These are phyloP conservation scores for Drosophila lowei DNA, from an alignment of 1,140 invertebrate species.

Conservation along the genomic window DNA sequence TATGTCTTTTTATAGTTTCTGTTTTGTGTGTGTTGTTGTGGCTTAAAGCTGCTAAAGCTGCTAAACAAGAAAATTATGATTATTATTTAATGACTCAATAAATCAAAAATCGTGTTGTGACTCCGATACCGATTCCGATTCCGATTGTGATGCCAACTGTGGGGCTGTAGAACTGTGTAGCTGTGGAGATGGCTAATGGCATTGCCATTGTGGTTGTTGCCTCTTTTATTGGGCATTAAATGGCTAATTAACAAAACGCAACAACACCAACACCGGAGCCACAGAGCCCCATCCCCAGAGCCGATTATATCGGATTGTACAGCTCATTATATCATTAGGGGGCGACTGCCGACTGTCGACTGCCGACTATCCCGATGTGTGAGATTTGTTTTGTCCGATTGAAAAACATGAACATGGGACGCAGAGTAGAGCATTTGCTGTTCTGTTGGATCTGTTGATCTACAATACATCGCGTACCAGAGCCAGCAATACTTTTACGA, in stretches of 20 bases:
- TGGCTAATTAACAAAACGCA: constrained; percentile 74
- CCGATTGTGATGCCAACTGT: background rate
- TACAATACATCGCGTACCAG: too few species aligned
- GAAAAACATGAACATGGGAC: too few species aligned
- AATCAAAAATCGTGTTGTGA: constrained; percentile 56
- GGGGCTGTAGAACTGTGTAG: background rate
- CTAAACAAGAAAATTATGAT: constrained; percentile 69
- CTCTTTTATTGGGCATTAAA: constrained; percentile 69
- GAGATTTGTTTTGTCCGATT: too few species aligned
- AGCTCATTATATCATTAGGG: constrained; percentile 43
- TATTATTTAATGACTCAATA: constrained; percentile 78
- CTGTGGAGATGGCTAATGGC: constrained; percentile 19
- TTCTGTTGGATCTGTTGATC: too few species aligned
- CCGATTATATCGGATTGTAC: constrained; percentile 48
- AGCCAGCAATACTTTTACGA: constrained; percentile 37
- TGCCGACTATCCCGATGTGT: too few species aligned
- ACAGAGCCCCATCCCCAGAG: constrained; percentile 31
- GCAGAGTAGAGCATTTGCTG: background rate
- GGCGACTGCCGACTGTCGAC: constrained; percentile 8
- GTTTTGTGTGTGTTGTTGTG: constrained; percentile 12
- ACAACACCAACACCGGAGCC: constrained; percentile 27
- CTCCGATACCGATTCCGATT: constrained; percentile 39
- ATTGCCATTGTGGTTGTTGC: constrained; percentile 30
- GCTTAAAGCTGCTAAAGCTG: constrained; percentile 14
- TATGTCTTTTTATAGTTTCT: background rate